Conservation (phyloP, 2,797 vertebrate species). For the Galagoides demidoff region DNA sequence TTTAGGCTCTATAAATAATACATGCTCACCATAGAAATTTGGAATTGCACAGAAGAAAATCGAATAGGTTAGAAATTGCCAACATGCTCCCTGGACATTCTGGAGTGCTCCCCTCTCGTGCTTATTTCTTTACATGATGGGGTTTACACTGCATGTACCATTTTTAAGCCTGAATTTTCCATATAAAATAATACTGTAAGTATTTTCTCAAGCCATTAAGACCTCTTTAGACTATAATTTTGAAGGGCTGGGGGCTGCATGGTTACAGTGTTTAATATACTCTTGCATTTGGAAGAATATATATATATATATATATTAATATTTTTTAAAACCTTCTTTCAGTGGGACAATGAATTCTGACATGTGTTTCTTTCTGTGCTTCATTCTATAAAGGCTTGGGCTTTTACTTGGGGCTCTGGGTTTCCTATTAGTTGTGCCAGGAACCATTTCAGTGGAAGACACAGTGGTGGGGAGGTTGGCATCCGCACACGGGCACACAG, state of each 20-base stretch:
- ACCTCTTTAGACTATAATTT: not conserved
- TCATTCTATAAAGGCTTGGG: not conserved
- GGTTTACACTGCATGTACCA: not conserved
- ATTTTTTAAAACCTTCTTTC: not conserved
- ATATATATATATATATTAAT: not conserved
- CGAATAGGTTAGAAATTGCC: not conserved
- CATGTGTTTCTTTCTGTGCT: not conserved
- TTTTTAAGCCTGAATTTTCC: not conserved
- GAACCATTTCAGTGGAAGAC: not conserved
- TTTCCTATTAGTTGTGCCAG: not conserved
- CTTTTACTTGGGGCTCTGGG: not conserved
- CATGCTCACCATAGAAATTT: conserved; percentile 15
- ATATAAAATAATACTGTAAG: not conserved
- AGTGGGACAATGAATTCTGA: not conserved
- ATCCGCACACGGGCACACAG: accelerated
- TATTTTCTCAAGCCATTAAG: conserved; percentile 2
- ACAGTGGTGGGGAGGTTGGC: not conserved
- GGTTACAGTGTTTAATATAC: not conserved
- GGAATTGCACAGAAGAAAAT: not conserved
- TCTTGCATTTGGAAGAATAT: not conserved
- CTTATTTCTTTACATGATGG: not conserved
- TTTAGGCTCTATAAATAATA: not conserved
- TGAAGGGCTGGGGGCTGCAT: not conserved
- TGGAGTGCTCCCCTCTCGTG: not conserved
- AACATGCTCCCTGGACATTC: not conserved